phyloP scores from a whole-genome alignment of 2,888 invertebrate genomes.

The Tholera decimalis region DNA sequence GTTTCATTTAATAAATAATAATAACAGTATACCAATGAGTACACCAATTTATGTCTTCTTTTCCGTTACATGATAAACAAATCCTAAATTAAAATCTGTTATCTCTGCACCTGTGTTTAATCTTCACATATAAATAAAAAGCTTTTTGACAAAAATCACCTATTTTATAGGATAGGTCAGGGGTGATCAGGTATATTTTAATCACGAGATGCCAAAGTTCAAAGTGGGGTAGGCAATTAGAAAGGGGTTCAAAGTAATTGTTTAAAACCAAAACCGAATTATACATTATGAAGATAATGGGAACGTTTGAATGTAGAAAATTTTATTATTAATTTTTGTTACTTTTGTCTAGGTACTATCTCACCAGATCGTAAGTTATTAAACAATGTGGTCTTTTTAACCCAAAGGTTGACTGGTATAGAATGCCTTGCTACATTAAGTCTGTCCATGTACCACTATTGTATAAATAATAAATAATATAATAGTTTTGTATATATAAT shows the following conservation, averaged over 20 bases:
- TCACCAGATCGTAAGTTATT: no score
- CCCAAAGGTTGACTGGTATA: no score
- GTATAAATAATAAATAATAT: no score
- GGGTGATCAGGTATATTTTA: constrained; percentile 73
- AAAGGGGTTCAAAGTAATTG: constrained; percentile 49
- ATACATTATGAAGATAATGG: constrained; percentile 38
- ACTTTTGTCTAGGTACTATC: no score
- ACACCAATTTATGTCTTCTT: background rate
- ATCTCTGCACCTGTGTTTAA: constrained; percentile 78
- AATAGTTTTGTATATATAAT: no score
- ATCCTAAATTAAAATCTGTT: constrained; percentile 44
- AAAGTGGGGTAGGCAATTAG: constrained; percentile 69
- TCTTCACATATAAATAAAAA: constrained; percentile 78
- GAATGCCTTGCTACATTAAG: no score
- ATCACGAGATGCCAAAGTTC: constrained; percentile 77
- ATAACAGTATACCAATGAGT: no score
- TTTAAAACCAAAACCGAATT: constrained; percentile 48
- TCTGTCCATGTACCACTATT: no score
- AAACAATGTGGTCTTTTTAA: no score
- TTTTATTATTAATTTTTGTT: no score
- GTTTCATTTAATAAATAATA: no score
- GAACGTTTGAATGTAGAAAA: background rate
- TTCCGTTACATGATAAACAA: constrained; percentile 69
- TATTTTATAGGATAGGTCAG: constrained; percentile 65
- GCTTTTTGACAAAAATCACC: constrained; percentile 64